These are phyloP conservation scores for Zosterops lateralis DNA, from an alignment of 2,113 vertebrate genomes.

Conservation along the genomic window DNA sequence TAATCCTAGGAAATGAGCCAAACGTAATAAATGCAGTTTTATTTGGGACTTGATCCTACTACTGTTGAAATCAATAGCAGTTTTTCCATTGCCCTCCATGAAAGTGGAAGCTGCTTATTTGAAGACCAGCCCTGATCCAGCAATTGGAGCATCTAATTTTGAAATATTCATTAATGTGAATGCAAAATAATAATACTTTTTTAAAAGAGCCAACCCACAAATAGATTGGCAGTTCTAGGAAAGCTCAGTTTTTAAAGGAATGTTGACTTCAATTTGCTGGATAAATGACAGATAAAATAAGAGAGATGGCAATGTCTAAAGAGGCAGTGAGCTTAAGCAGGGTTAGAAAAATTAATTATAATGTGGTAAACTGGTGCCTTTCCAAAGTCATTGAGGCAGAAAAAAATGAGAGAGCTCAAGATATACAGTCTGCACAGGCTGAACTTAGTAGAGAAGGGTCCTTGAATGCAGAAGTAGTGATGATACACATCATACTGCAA, in stretches of 20 bases:
- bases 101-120: not conserved
- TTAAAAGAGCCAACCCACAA: not conserved
- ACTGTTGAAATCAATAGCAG: conserved; percentile 45
- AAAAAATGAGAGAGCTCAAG: not conserved
- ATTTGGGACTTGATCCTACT: not conserved
- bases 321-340: not conserved
- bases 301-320: not conserved
- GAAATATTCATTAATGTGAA: conserved; percentile 7
- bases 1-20: conserved; percentile 67
- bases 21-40: conserved; percentile 58
- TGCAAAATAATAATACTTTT: not conserved
- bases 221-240: not conserved
- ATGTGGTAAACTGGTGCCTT: not conserved
- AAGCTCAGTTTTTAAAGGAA: not conserved
- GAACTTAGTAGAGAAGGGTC: not conserved
- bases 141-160: not conserved
- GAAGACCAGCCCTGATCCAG: conserved; percentile 7
- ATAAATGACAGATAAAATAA: not conserved
- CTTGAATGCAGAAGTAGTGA: not conserved
- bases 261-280: not conserved
- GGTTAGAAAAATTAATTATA: not conserved
- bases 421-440: not conserved
- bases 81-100: conserved; percentile 3
- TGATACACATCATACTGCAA: not conserved
- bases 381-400: not conserved